These are phyloP conservation scores for Ectropis crepuscularia DNA, from an alignment of 2,888 invertebrate genomes.

Conservation along the genomic window DNA sequence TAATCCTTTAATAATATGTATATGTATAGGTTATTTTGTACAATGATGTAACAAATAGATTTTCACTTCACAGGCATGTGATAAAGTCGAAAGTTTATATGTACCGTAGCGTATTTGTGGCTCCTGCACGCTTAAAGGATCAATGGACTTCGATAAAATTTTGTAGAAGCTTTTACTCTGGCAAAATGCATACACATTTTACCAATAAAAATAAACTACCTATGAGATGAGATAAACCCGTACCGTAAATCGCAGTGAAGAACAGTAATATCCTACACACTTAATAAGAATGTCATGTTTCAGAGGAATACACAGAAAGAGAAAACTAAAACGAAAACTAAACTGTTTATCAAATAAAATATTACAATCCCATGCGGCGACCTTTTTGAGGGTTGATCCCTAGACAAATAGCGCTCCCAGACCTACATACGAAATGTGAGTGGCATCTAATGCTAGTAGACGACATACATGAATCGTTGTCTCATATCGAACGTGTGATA, in stretches of 20 bases:
- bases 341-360: constrained; percentile 26
- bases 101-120: too few species aligned
- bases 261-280: constrained; percentile 20
- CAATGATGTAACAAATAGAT: too few species aligned
- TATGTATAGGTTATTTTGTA: too few species aligned
- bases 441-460: constrained; percentile 30
- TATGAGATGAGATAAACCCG: too few species aligned
- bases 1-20: too few species aligned
- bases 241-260: background rate
- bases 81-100: too few species aligned
- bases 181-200: too few species aligned
- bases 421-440: constrained; percentile 33
- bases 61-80: too few species aligned
- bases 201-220: too few species aligned
- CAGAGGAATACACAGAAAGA: constrained; percentile 11
- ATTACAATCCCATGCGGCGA: constrained; percentile 33
- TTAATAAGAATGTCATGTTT: constrained; percentile 23
- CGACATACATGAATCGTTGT: constrained; percentile 39
- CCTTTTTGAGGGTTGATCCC: constrained; percentile 46
- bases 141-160: too few species aligned
- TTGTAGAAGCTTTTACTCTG: too few species aligned
- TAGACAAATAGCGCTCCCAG: constrained; percentile 36
- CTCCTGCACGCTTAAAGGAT: too few species aligned
- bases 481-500: constrained; percentile 49
- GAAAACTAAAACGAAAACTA: constrained; percentile 6